Base-by-base conservation (phyloP, 92 coral and sea anemone species). In the Heteractis magnifica region DNA sequence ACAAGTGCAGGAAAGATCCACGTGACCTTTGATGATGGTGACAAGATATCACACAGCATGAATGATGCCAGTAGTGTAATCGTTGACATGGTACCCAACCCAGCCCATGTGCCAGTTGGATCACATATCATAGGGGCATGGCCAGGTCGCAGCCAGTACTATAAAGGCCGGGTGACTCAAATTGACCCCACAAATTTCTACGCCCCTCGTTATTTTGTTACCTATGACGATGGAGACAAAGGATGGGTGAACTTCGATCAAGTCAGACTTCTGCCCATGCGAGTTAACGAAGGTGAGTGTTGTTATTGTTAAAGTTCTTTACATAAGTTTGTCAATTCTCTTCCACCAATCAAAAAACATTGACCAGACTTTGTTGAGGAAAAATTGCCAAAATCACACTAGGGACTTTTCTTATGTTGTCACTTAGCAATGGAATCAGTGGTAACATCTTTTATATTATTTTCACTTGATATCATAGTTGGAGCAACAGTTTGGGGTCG, bases 1-100 rank as follows among this genome's bases (percentile, higher is more conserved):
- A 74, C 55, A 52, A 71, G 56, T 16, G 55, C 65, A 52, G 93
- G 88, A 74, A 75, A 82, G 83, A 56, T 92, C 51, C 92, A 90
- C 50, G 86, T 87, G 50, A 84, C 84, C 56, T 92, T 90, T 79
- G 91, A 90, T 49, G 93, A 90, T 71, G 91, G 90, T 64, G 91
- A 90, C 91, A 71, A 77, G 55, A 77, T 90, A 59, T 80, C 92
- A 44, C 96, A 92, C 85, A 52, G 76, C 26, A 26, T 76, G 71
- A 56, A 50, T 56, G 96, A 92, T 65, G 56, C 83, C 26, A 85
- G 81, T 52, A 85, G 93, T 23, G 92, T 92, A 9, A 20, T 92
- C 49, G 44, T 81, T 13, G 89, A 92, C 79, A 44, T 55, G 5
- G 48, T 78, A 20, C 93, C 95, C 18, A 74, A 82, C 73, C 90